phyloP scores from a whole-genome alignment of 2,797 vertebrate species.

The Sebastes nivosus region DNA sequence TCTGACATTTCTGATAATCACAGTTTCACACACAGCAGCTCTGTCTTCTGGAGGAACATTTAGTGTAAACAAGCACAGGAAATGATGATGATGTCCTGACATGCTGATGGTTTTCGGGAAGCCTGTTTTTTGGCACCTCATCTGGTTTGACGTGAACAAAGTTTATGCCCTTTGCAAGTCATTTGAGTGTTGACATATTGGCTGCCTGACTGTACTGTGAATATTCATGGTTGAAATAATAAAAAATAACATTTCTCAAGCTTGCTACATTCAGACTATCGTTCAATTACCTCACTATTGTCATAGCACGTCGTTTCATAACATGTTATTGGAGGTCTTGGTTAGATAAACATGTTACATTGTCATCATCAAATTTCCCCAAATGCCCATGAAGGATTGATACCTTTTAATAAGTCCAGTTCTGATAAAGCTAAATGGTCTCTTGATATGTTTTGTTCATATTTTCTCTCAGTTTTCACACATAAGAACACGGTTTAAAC shows the following conservation, averaged over 20 bases:
- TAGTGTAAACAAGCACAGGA: conserved; percentile 77
- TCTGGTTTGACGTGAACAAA: not conserved
- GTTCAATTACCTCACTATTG: not conserved
- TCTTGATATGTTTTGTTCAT: not conserved
- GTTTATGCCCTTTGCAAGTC: conserved; percentile 25
- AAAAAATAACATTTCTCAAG: not conserved
- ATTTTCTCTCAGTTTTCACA: not conserved
- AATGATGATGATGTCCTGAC: conserved; percentile 58
- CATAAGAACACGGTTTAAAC: not conserved
- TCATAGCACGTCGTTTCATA: not conserved
- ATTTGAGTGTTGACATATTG: conserved; percentile 13
- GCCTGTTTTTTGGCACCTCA: conserved; percentile 3
- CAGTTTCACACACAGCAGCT: conserved; percentile 17
- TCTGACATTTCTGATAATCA: conserved; percentile 27
- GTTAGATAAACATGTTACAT: not conserved
- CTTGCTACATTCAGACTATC: not conserved
- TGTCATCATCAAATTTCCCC: not conserved
- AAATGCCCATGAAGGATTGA: not conserved
- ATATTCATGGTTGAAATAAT: not conserved
- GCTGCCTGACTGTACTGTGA: not conserved
- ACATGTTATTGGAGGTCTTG: not conserved
- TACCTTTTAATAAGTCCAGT: not conserved
- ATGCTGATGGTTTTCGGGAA: conserved; percentile 33
- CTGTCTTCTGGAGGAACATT: conserved; percentile 23
- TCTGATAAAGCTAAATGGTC: not conserved